Evolutionary conservation across 2,113 vertebrate species (phyloP).

Genomic region (Perca flavescens): DNA sequence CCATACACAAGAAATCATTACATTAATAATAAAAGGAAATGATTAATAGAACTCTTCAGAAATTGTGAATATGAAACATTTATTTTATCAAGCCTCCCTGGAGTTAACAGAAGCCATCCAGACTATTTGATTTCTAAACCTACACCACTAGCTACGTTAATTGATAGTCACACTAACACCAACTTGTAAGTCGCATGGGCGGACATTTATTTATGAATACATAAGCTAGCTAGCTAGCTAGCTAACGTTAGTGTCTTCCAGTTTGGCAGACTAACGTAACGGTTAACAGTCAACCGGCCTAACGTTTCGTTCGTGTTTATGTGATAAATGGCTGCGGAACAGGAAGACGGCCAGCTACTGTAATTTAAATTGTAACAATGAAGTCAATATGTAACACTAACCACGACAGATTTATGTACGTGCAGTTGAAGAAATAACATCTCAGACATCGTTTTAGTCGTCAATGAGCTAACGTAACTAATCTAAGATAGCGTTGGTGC

Average conservation of each 20-base stretch:
- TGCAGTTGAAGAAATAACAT: not conserved
- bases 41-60: not conserved
- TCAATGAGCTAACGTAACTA: slow-evolving; percentile 6
- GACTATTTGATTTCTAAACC: not conserved
- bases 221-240: not conserved
- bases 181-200: not conserved
- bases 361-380: not conserved
- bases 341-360: not conserved
- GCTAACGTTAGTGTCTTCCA: too few species aligned
- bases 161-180: not conserved
- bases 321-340: not conserved
- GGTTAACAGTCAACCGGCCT: slow-evolving; percentile 7
- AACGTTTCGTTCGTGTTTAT: not conserved
- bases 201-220: not conserved
- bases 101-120: not conserved
- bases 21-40: not conserved
- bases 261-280: not conserved
- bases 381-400: fast-evolving
- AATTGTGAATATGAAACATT: not conserved
- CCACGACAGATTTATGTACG: fast-evolving
- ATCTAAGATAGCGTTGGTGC: slow-evolving; percentile 6
- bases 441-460: not conserved
- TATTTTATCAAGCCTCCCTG: not conserved
- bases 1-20: not conserved
- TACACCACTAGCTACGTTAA: not conserved